Evolutionary conservation across 2,113 vertebrate genomes (phyloP), one percentile per base, ranked within the genome.

Genomic region (Chaetodon auriga): DNA sequence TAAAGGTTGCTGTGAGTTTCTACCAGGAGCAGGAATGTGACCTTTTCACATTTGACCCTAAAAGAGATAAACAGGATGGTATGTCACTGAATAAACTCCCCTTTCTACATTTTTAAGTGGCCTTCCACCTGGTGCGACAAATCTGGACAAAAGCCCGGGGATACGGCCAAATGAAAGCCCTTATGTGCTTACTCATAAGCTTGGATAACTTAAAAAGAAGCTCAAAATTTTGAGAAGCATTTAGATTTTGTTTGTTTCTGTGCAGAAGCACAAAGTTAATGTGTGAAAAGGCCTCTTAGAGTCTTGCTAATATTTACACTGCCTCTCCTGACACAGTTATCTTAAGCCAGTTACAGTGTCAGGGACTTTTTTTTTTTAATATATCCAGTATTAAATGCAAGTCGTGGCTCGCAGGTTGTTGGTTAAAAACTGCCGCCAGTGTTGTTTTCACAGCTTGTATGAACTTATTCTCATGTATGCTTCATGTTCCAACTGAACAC

Each of bases 21-120:
- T 46, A 60, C 83, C 82, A 71, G 74, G 72, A 81, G 64, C 74
- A 83, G 88, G 94, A 95, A 95, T 95, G 91, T 92, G 90, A 92
- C 93, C 90, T 80, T 80, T 63, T 91, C 86, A 89, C 90, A 82
- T 86, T 62, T 88, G 86, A 91, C 87, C 90, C 83, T 61, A n/a
- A 49, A 76, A 46, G 21, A 86, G 90, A 92, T 90, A 90, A 92
- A 87, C 87, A 55, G 72, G 85, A 88, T 71, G 55, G 80, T 79
- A 73, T 83, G 75, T 49, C 57, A 55, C 83, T 80, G 65, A 86
- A 83, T 81, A 83, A 84, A 83, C 83, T 72, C 38, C 66, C 61
- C 61, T 23, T 53, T 72, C 30, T 51, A 8, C 25, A 12, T 81
- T 81, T 78, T 68, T 57, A 45, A 71, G 12, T 11, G 69, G 77